Base-by-base conservation (phyloP, 2,113 vertebrate species). In the Ictidomys tridecemlineatus region DNA sequence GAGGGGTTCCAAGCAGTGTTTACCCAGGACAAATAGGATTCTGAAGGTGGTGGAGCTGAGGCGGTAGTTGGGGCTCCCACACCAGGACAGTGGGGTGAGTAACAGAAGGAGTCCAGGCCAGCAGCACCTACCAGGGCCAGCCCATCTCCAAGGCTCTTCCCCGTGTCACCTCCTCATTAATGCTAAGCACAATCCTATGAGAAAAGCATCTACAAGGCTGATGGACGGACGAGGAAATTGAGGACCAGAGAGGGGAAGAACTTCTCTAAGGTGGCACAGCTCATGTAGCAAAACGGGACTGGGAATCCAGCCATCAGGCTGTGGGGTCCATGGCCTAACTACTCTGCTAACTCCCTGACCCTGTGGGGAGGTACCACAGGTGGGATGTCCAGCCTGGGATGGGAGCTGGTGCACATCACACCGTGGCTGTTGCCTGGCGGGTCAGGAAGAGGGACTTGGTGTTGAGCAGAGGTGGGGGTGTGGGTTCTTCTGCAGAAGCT, bases 261-360 rank as follows among this genome's bases (percentile, higher is more conserved):
- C 26, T 10, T 56, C n/a, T 18, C 26, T 16, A 18, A 42, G 32
- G 34, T 6, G 30, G n/a, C 80, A 20, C 24, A 24, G 51, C 85
- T 63, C 4, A 69, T 37, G 37, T 0, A 69, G 18, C 56, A 42
- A 8, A 14, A 11, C 32, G 53, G 37, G 69, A 16, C 53, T 1
- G 0, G 24, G 82, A 22, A 9, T 28, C 20, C 56, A 22, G 72
- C 65, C 8, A n/a, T 28, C 58, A 48, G 85, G 67, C 76, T 73
- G 45, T 28, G 13, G 53, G 14, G 7, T 48, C 51, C 12, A 0
- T 0, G 5, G 1, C 73, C 79, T 37, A 69, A 14, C 22, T 26
- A 5, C 8, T n/a, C 18, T 6, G 22, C 74, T 26, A 1, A 12
- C 42, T 39, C n/a, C 13, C 13, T 61, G 6, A 48, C 6, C 0